Base-by-base conservation (phyloP, 2,113 vertebrate species). In the Vanacampus margaritifer region DNA sequence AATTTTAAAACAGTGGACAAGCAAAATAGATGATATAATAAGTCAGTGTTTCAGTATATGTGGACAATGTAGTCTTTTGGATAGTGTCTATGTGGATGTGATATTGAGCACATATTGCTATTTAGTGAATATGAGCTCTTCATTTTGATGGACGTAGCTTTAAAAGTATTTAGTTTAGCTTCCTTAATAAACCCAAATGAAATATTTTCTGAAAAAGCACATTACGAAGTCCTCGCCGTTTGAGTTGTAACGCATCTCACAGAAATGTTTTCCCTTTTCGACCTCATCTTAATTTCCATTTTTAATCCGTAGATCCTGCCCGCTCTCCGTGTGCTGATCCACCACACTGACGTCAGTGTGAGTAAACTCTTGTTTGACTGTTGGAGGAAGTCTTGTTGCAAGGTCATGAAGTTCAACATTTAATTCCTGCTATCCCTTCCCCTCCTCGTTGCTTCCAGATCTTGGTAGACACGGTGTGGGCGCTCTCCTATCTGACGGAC, bases 391-490 rank as follows among this genome's bases (percentile, higher is more conserved):
- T 41, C 23, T 32, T 57, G 1, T 16, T 41, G 24, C 60, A 14
- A 43, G 13, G 1, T n/a, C 23, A 54, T 56, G 17, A 60, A 37
- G 45, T 26, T 35, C 10, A 41, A 26, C 12, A 2, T 58, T 35
- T 36, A 0, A 64, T 60, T 12, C 7, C 19, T 48, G 11, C 7
- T n/a, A 46, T 26, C 1, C 8, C 0, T 9, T 37, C 19, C 57
- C 21, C 9, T 57, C 1, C 72, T 43, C 32, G 1, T 28, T 51
- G 6, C 54, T 0, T 82, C 21, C 84, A 99, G 96, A 99, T 99
- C 81, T 87, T 99, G 91, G 98, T 99, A 79, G 98, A 99, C 88
- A 99, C 98, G 0, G 97, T 99, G 66, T 99, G 98, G 98, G 98
- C 98, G 0, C 93, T 99, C 65, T 99, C 98, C 28, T 99, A 99